Conservation (phyloP, 2,797 vertebrate species). For the Danionella dracula region DNA sequence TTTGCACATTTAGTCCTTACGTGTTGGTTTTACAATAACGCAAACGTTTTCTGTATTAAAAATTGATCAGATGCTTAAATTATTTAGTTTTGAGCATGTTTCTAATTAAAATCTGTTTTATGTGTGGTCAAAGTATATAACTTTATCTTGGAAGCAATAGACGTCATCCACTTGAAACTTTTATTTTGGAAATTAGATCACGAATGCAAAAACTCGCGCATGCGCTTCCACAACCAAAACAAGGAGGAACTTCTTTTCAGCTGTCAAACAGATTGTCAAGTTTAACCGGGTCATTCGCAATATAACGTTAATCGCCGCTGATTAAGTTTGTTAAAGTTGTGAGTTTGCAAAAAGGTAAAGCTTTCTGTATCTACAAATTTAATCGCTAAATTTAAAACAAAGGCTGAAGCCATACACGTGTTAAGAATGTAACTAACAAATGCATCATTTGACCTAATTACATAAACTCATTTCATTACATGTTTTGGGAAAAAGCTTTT, state of each 20-base stretch:
- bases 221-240: not conserved
- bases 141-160: no score
- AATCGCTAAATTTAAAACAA: no score
- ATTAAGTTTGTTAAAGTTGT: not conserved
- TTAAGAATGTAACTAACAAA: no score
- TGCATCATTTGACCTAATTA: no score
- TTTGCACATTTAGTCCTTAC: not conserved
- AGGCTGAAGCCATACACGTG: no score
- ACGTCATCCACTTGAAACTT: not conserved
- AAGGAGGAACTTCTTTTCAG: not conserved
- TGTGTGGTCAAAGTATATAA: no score
- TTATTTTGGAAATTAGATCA: constrained; percentile 34
- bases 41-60: not conserved
- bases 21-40: not conserved
- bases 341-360: constrained; percentile 13
- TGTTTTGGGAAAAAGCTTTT: no score
- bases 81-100: no score
- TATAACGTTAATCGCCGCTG: not conserved
- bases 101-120: no score
- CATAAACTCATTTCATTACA: no score
- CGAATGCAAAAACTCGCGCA: not conserved
- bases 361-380: no score
- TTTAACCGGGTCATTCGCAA: not conserved
- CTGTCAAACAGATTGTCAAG: constrained; percentile 5
- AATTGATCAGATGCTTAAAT: no score